Base-by-base conservation (phyloP, 2,113 vertebrate species). In the Microcebus jonahi region DNA sequence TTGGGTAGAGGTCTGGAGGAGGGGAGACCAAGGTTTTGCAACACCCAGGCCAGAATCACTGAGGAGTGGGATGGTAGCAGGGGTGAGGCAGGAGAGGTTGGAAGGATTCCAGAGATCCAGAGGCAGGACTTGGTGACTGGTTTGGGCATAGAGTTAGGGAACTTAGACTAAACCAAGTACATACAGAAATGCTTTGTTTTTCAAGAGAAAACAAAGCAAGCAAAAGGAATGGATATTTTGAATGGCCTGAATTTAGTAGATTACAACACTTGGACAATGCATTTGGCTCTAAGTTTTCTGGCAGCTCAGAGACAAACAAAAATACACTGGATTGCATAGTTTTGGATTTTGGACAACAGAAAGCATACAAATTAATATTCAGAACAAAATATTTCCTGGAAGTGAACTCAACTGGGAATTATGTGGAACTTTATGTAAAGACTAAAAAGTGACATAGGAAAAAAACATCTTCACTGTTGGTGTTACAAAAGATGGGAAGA, bases 231-330 rank as follows among this genome's bases (percentile, higher is more conserved):
- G 45, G 91, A 14, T 76, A 17, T 90, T 90, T n/a, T 53, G 84
- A 95, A 84, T 42, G 83, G 88, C 39, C 75, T 18, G 67, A 48
- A 14, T 31, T 21, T 71, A 94, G 71, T n/a, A 48, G 87, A 96
- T 97, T 88, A 57, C 86, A 70, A 85, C 93, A 89, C 80, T 97
- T 95, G 97, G 92, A 94, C 81, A 48, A 36, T 55, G 75, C 68
- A 34, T 83, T 94, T 93, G 97, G 97, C 90, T 59, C 50, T 5
- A 8, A 27, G 36, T 81, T 79, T 83, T 80, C 77, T 96, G 94
- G 97, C 97, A 97, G 79, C 65, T 86, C 82, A 83, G 96, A 45
- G 76, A 96, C 94, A 97, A 97, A 98, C 94, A 96, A 84, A 96
- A 96, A 73, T 65, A 94, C 61, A 20, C 88, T 85, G 65, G 96